Evolutionary conservation across 2,888 invertebrate species (phyloP).

Genomic region (Eristalinus aeneus): DNA sequence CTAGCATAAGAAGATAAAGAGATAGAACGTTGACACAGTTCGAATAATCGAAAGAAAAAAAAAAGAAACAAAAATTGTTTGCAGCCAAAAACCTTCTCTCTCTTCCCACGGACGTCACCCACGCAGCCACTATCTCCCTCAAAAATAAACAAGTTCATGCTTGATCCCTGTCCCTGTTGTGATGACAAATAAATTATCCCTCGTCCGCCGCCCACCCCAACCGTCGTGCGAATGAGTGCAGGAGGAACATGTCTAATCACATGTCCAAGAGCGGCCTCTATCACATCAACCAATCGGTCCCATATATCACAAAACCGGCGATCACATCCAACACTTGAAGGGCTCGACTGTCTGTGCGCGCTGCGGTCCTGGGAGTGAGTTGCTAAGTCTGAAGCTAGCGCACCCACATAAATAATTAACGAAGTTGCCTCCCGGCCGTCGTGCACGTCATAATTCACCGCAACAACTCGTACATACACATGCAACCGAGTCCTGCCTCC

Average conservation of each 20-base stretch:
- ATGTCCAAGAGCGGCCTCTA: conserved; percentile 13
- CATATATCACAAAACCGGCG: conserved; percentile 59
- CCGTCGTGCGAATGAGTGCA: conserved; percentile 19
- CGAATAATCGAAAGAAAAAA: too few relatives aligned
- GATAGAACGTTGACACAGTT: too few relatives aligned
- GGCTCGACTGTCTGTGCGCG: not conserved
- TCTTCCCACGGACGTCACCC: not conserved
- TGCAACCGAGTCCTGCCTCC: conserved; percentile 20
- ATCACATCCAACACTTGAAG: conserved; percentile 39
- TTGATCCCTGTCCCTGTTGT: conserved; percentile 11
- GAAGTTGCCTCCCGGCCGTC: conserved; percentile 30
- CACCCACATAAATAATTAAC: conserved; percentile 20
- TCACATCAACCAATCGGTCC: conserved; percentile 7
- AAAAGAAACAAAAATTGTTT: not conserved
- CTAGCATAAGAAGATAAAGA: too few relatives aligned
- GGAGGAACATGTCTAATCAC: conserved; percentile 42
- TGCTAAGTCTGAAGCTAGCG: conserved; percentile 74
- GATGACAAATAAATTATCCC: conserved; percentile 22
- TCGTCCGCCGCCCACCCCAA: not conserved
- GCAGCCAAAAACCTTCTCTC: not conserved
- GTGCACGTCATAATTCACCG: conserved; percentile 48
- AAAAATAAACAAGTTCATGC: not conserved
- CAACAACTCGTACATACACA: conserved; percentile 9
- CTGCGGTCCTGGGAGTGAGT: conserved; percentile 14
- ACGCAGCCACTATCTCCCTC: not conserved